Base-by-base conservation (phyloP, 2,888 invertebrate genomes). In the Eurytoma adleriae region DNA sequence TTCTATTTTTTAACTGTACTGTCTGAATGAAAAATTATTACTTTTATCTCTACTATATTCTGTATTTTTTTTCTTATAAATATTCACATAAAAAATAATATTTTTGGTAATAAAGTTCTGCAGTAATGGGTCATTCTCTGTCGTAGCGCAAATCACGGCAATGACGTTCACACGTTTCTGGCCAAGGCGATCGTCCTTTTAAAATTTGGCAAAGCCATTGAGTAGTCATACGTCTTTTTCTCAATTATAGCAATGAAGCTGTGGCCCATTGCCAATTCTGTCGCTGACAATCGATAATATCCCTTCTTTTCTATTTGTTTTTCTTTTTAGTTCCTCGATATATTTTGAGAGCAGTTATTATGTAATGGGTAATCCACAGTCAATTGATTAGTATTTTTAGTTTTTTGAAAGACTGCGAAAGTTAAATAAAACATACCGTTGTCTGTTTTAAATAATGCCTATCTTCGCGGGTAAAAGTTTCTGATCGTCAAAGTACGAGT, bases 211-310 rank as follows among this genome's bases (percentile, higher is more conserved):
- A 77, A 61, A n/a, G 57, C 57, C 48, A 40, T 48, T 40, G 27
- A 18, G 18, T 3, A 13, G 48, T 56, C 56, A 64, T 50, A 14
- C 13, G 12, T 66, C 30, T 68, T 68, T 67, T 14, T 57, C 48
- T 70, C 64, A 64, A 77, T 77, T 77, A 77, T 57, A 70, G 16
- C 48, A 66, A 54, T 71, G 27, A 12, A 50, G 16, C 50, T 18
- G 30, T 78, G 78, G 78, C 59, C 16, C 4, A 1, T 30, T 78
- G 71, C 72, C 78, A 78, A 52, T 27, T n/a, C 40, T 54, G 3
- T 14, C 52, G 24, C 14, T 68, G 59, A 24, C 59, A 75, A 68
- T 75, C 75, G 68, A 75, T 75, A 48, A 59, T 75, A 40, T 59
- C n/a, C n/a, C 27, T 48, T 16, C 12, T 64, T 18, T 48, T 10